A percentile compares a stretch with the other conserved stretches of the same genome.
Evolutionary conservation across 2,113 vertebrate species (phyloP).

Genomic region (Phylloscopus trochiloides): DNA sequence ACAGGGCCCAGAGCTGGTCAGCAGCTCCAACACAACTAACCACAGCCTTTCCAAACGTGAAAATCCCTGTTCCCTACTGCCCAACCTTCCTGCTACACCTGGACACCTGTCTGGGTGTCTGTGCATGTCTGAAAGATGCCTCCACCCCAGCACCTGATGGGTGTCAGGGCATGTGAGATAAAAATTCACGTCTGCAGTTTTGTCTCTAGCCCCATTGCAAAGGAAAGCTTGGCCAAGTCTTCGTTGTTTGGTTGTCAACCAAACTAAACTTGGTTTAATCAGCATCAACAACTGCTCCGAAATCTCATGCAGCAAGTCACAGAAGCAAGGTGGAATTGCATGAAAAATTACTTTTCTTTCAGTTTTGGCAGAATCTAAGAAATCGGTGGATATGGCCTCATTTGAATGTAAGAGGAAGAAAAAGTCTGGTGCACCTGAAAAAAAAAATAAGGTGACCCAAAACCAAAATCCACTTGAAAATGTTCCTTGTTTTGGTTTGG

Average conservation of each 20-base stretch:
- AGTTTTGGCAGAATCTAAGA: background rate
- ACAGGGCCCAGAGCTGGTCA: background rate
- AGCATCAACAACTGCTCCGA: background rate
- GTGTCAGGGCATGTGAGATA: accelerated
- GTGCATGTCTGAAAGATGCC: background rate
- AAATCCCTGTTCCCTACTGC: background rate
- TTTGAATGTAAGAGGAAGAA: background rate
- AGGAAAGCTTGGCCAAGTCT: background rate
- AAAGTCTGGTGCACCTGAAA: background rate
- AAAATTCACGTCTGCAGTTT: background rate
- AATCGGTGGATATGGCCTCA: background rate
- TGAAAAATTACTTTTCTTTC: background rate
- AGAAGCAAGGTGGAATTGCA: background rate
- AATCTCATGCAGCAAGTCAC: background rate
- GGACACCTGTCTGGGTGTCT: background rate
- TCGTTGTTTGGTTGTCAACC: background rate
- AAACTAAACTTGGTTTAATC: background rate
- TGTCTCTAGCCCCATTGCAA: background rate
- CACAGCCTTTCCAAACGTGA: background rate
- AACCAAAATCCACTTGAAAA: background rate
- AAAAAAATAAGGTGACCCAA: background rate
- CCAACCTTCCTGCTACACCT: background rate
- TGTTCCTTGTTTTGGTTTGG: no score
- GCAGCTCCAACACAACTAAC: background rate
- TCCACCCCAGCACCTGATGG: background rate